Evolutionary conservation across 2,113 vertebrate species (phyloP).

Genomic region (Natator depressus): DNA sequence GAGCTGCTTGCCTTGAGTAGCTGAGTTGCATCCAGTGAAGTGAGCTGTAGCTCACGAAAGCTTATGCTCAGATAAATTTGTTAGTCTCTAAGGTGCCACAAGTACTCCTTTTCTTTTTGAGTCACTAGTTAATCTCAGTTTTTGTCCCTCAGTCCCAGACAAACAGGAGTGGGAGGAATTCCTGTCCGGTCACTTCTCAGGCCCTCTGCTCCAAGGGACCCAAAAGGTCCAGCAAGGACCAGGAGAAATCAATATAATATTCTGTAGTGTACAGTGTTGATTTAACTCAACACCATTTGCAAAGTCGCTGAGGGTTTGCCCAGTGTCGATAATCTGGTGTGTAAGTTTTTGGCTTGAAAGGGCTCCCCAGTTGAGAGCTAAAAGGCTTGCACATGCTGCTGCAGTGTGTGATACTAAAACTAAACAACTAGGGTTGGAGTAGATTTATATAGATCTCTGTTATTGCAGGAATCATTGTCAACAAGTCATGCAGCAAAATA

Average conservation of each 20-base stretch:
- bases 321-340: neutral
- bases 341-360: conserved; percentile 16
- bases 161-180: neutral
- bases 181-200: neutral
- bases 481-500: neutral
- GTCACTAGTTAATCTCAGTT: rapidly evolving
- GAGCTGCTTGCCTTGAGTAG: neutral
- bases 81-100: no score
- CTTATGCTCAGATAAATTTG: no score
- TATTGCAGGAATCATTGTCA: conserved; percentile 4
- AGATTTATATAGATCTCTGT: conserved; percentile 27
- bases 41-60: no score
- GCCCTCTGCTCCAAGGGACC: neutral
- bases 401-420: neutral
- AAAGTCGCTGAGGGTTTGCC: neutral
- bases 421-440: neutral
- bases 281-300: neutral
- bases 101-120: no score
- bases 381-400: conserved; percentile 14
- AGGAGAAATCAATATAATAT: neutral
- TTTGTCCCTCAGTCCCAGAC: neutral
- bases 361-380: neutral
- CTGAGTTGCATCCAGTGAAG: neutral
- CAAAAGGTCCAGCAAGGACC: neutral
- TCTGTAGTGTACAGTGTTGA: neutral